Percentiles rank a stretch among this genome's conserved stretches.
These are phyloP conservation scores for Charaxes varanes DNA, from an alignment of 1,140 invertebrate genomes.

Conservation along the genomic window DNA sequence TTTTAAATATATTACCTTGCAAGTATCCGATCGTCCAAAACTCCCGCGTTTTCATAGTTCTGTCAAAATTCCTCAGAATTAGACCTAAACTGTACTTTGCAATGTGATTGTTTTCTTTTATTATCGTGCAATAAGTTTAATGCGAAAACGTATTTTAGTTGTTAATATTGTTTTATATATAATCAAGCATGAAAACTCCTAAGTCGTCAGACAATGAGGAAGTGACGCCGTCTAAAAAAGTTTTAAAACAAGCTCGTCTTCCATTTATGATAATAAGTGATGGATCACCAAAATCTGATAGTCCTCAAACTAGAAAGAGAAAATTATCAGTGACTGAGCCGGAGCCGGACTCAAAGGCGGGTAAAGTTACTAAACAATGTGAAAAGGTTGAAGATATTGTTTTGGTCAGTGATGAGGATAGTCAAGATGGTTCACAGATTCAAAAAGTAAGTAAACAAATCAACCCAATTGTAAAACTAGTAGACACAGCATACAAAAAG, in stretches of 20 bases:
- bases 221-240: conserved; percentile 61
- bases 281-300: conserved; percentile 37
- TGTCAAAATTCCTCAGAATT: conserved; percentile 28
- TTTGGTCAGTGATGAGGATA: conserved; percentile 59
- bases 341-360: conserved; percentile 45
- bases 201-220: conserved; percentile 48
- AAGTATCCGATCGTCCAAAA: conserved; percentile 8
- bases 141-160: conserved; percentile 13
- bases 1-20: too few relatives aligned
- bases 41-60: conserved; percentile 38
- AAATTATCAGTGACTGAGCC: conserved; percentile 47
- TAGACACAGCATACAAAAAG: conserved; percentile 54
- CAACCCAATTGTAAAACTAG: conserved; percentile 57
- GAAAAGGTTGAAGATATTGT: conserved; percentile 33
- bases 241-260: conserved; percentile 61
- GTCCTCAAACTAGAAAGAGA: conserved; percentile 46
- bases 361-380: conserved; percentile 53
- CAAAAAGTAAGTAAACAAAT: conserved; percentile 28
- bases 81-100: conserved; percentile 23
- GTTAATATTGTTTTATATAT: conserved; percentile 13
- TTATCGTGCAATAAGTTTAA: conserved; percentile 8
- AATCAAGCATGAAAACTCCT: conserved; percentile 48
- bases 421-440: conserved; percentile 24
- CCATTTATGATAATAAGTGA: conserved; percentile 60
- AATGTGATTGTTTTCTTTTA: conserved; percentile 30